Percentiles rank a stretch among this genome's conserved stretches.
Evolutionary conservation across 2,797 vertebrate species (phyloP).

Genomic region (Nyctibius grandis): DNA sequence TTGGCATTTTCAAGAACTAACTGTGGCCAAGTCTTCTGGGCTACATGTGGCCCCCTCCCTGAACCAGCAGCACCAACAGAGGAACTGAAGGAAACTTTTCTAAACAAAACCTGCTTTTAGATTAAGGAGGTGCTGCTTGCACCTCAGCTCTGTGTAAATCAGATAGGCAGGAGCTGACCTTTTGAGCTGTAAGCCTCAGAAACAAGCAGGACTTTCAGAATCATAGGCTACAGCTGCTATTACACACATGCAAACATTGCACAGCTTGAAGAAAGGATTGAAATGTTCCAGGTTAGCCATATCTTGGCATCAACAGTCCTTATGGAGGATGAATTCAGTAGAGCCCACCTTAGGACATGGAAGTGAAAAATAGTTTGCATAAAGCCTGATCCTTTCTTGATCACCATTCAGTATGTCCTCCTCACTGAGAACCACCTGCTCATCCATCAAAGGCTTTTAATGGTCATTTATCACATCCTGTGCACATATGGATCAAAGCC

Average conservation of each 20-base stretch:
- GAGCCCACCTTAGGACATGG: not conserved
- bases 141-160: not conserved
- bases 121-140: not conserved
- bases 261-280: not conserved
- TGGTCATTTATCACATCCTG: not conserved
- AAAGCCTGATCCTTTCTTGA: not conserved
- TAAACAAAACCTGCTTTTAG: not conserved
- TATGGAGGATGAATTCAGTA: not conserved
- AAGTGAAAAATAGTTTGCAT: not conserved
- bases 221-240: not conserved
- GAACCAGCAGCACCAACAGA: not conserved
- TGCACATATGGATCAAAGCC: not conserved
- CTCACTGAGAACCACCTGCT: not conserved
- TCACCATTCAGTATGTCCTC: not conserved
- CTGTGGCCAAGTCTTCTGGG: not conserved
- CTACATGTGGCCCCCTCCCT: not conserved
- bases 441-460: not conserved
- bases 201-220: not conserved
- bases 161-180: not conserved
- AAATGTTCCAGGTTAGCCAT: not conserved
- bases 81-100: not conserved
- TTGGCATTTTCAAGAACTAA: not conserved
- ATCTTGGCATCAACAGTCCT: not conserved
- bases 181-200: not conserved
- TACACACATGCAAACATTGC: not conserved